A percentile compares a stretch with the other conserved stretches of the same genome.
phyloP scores from a whole-genome alignment of 1,140 invertebrate species.

The Microplitis mediator region DNA sequence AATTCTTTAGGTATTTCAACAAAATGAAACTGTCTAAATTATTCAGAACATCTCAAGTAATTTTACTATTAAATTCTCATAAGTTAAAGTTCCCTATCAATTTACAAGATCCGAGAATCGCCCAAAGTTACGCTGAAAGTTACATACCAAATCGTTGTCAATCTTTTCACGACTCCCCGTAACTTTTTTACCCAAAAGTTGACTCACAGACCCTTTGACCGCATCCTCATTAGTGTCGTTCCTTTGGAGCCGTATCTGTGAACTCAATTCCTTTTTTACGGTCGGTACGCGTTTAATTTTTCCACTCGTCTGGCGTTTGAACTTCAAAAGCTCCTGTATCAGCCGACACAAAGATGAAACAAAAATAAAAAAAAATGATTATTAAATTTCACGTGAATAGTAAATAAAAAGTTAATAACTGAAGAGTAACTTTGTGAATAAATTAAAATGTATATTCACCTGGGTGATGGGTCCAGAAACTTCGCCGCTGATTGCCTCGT shows the following conservation, averaged over 20 bases:
- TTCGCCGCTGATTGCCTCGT: conserved; percentile 41
- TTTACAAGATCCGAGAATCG: no score
- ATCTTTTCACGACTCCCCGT: not conserved
- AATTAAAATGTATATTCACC: conserved; percentile 10
- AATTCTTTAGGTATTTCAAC: no score
- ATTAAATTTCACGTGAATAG: no score
- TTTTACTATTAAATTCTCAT: no score
- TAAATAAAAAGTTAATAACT: not conserved
- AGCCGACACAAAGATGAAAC: conserved; percentile 23
- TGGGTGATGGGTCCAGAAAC: conserved; percentile 19
- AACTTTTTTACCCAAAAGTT: conserved; percentile 32
- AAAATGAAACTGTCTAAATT: no score
- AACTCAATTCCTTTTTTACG: conserved; percentile 55
- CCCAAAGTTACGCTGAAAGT: no score
- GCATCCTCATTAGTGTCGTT: conserved; percentile 43
- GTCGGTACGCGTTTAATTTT: conserved; percentile 53
- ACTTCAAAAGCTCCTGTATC: conserved; percentile 46
- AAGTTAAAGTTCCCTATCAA: no score
- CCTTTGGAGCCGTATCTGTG: conserved; percentile 50
- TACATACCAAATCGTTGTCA: conserved; percentile 18
- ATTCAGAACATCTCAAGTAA: no score
- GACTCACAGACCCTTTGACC: conserved; percentile 32
- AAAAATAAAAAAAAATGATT: not conserved
- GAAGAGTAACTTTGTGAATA: not conserved
- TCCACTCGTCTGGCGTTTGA: conserved; percentile 32